Conservation (phyloP, 2,888 invertebrate species). For the Drosophila subquinaria region DNA sequence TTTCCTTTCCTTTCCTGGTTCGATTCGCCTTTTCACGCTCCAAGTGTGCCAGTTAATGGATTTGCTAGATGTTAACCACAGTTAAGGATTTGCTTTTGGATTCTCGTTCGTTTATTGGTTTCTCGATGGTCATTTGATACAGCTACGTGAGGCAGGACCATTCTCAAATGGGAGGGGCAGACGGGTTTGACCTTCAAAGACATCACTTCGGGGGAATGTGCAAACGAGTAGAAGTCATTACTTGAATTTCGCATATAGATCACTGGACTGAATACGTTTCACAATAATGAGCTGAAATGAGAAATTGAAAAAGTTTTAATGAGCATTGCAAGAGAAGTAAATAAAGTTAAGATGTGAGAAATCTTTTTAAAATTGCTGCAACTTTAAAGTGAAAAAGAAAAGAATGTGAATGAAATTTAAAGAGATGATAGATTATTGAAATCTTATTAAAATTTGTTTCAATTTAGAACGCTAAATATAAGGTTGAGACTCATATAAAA, state of each 20-base stretch:
- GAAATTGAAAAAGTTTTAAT: slow-evolving; percentile 27
- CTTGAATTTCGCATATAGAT: slow-evolving; percentile 7
- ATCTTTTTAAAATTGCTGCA: background rate
- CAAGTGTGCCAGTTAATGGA: slow-evolving; percentile 78
- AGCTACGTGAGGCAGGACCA: slow-evolving; percentile 35
- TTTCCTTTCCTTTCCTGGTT: slow-evolving; percentile 1
- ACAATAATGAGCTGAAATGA: slow-evolving; percentile 14
- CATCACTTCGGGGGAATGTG: slow-evolving; percentile 13
- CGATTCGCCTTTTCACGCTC: slow-evolving; percentile 67
- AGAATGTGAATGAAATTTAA: background rate
- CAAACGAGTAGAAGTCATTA: slow-evolving; percentile 30
- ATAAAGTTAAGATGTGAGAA: background rate
- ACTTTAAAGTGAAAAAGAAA: background rate
- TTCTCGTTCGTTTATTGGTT: slow-evolving; percentile 37
- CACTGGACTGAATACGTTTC: slow-evolving; percentile 21
- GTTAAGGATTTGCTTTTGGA: slow-evolving; percentile 55
- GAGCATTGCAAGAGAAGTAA: slow-evolving; percentile 1
- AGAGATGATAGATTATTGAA: background rate
- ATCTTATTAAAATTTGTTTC: background rate
- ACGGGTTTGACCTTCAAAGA: slow-evolving; percentile 33
- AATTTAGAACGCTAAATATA: too few relatives aligned
- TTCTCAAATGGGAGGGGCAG: background rate
- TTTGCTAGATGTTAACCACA: slow-evolving; percentile 76
- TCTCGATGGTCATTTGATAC: slow-evolving; percentile 51
- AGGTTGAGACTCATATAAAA: too few relatives aligned